Evolutionary conservation across 2,888 invertebrate genomes (phyloP).

Genomic region (Deladenus siricidicola): DNA sequence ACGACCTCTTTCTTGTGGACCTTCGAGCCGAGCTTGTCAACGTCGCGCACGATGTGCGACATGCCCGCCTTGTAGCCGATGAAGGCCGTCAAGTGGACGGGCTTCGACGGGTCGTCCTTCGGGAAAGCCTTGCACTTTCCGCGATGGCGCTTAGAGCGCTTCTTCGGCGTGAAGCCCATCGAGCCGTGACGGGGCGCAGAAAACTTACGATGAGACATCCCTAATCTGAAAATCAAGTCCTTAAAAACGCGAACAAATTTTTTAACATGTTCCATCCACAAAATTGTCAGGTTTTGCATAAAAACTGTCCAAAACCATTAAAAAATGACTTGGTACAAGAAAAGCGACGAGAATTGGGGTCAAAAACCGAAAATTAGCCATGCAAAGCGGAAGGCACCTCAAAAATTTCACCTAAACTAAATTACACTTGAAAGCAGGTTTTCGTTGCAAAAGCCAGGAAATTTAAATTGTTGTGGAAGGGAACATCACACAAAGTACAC

Average conservation of each 20-base stretch:
- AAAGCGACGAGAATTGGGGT: no score
- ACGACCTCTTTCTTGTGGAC: conserved; percentile 99
- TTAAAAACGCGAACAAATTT: no score
- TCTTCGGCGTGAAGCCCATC: conserved; percentile 99
- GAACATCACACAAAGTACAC: no score
- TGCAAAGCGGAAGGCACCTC: no score
- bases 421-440: no score
- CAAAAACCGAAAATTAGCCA: no score
- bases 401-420: no score
- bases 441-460: no score
- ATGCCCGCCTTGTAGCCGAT: conserved; percentile 98
- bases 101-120: conserved; percentile 88
- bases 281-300: neutral
- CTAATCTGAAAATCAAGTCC: neutral
- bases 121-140: conserved; percentile 99
- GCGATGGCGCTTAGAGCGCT: conserved; percentile 86
- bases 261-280: neutral
- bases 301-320: neutral
- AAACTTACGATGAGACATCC: conserved; percentile 92
- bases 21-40: conserved; percentile 64
- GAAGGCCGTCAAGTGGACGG: conserved; percentile 86
- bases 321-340: no score
- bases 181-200: conserved; percentile 99
- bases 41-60: conserved; percentile 97
- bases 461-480: no score